phyloP scores from a whole-genome alignment of 1,140 invertebrate genomes.

The Cephus cinctus region DNA sequence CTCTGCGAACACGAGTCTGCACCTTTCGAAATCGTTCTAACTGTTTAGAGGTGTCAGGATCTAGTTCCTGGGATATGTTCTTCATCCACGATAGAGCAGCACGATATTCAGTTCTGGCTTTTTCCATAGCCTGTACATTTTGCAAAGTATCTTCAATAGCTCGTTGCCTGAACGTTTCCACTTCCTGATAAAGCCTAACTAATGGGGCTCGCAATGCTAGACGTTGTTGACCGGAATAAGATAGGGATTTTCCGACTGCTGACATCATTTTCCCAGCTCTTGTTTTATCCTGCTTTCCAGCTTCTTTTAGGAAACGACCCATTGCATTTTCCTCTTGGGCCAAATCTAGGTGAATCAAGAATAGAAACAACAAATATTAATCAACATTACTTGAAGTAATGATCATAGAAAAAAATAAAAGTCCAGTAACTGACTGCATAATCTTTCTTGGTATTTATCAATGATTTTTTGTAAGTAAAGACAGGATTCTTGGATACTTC shows the following conservation, averaged over 20 bases:
- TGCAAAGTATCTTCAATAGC: conserved; percentile 91
- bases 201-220: conserved; percentile 84
- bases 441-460: conserved; percentile 90
- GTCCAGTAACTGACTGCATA: conserved; percentile 69
- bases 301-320: conserved; percentile 92
- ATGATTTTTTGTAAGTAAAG: conserved; percentile 85
- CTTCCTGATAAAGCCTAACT: conserved; percentile 89
- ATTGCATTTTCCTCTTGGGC: conserved; percentile 95
- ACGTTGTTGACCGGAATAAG: conserved; percentile 93
- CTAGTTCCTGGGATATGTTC: conserved; percentile 90
- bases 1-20: conserved; percentile 70
- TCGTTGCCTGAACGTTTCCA: conserved; percentile 93
- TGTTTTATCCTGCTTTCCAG: conserved; percentile 88
- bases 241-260: conserved; percentile 89
- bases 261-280: conserved; percentile 91
- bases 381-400: not conserved
- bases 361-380: conserved; percentile 3
- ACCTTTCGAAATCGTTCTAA: conserved; percentile 95
- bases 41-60: conserved; percentile 95
- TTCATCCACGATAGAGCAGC: conserved; percentile 99
- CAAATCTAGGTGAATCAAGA: conserved; percentile 59
- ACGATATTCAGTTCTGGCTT: conserved; percentile 91
- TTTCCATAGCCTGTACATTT: conserved; percentile 93
- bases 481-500: conserved; percentile 92
- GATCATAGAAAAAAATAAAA: not conserved